phyloP scores from a whole-genome alignment of 2,888 invertebrate species.

The Eupsilia transversa region DNA sequence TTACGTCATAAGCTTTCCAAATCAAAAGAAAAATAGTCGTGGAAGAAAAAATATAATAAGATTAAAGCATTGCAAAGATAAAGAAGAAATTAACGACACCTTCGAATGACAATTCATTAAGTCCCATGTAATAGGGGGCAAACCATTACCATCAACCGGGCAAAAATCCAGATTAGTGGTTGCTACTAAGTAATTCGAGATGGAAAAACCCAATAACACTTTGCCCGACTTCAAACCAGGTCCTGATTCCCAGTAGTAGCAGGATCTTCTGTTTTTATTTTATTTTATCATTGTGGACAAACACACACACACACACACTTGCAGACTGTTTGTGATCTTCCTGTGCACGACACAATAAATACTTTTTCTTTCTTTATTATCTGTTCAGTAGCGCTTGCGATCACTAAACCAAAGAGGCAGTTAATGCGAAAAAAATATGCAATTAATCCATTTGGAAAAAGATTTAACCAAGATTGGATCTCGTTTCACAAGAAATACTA shows the following conservation, averaged over 20 bases:
- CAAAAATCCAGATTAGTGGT: not conserved
- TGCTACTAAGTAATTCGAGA: no score
- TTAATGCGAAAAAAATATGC: slow-evolving; percentile 1
- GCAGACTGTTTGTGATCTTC: no score
- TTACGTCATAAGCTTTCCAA: rapidly evolving
- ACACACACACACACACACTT: no score
- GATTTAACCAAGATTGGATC: not conserved
- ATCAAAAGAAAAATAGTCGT: not conserved
- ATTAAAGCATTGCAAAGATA: not conserved
- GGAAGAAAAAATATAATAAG: not conserved
- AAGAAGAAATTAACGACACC: not conserved
- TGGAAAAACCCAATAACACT: not conserved
- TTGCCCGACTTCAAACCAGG: not conserved
- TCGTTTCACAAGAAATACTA: slow-evolving; percentile 7
- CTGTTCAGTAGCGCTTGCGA: not conserved
- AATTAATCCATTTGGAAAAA: not conserved
- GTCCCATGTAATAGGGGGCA: not conserved
- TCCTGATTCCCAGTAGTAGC: not conserved
- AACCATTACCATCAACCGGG: not conserved
- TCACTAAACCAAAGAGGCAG: not conserved
- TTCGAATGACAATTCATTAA: slow-evolving; percentile 1
- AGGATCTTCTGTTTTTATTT: no score
- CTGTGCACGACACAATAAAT: no score
- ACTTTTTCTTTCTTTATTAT: no score
- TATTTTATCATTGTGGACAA: no score